Conservation (phyloP, 53 echinoderm and acorn worm species). For the Antedon mediterranea region DNA sequence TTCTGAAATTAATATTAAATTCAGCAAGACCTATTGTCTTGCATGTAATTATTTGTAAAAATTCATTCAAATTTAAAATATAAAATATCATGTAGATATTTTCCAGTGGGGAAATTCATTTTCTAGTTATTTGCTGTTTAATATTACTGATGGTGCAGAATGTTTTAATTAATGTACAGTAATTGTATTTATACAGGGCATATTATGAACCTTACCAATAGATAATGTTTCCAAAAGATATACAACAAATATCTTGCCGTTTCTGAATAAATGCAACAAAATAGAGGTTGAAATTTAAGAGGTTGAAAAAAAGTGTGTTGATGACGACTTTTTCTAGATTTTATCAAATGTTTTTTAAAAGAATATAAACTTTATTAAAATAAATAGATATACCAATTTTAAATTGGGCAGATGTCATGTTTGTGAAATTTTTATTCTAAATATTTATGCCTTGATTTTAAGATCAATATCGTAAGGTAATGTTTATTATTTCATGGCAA, state of each 20-base stretch:
- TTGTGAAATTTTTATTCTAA: not conserved
- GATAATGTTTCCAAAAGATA: not conserved
- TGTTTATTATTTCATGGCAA: not conserved
- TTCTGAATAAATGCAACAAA: not conserved
- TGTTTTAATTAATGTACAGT: not conserved
- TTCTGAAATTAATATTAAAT: not conserved
- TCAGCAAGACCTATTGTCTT: not conserved
- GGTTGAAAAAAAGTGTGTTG: not conserved
- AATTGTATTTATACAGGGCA: not conserved
- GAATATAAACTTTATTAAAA: not conserved
- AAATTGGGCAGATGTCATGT: too few species aligned
- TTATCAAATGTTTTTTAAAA: not conserved
- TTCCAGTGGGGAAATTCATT: too few species aligned
- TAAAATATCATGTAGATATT: too few species aligned
- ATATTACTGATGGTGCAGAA: too few species aligned
- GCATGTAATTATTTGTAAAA: not conserved
- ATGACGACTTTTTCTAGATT: not conserved
- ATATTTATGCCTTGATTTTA: not conserved
- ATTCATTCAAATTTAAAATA: too few species aligned
- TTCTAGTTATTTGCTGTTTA: too few species aligned
- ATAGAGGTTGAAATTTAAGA: not conserved
- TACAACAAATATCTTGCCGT: not conserved
- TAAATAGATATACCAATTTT: not conserved
- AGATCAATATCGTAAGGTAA: not conserved
- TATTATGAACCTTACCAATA: not conserved